These are phyloP conservation scores for Sebastes minor DNA, from an alignment of 2,797 vertebrate genomes.

Conservation along the genomic window DNA sequence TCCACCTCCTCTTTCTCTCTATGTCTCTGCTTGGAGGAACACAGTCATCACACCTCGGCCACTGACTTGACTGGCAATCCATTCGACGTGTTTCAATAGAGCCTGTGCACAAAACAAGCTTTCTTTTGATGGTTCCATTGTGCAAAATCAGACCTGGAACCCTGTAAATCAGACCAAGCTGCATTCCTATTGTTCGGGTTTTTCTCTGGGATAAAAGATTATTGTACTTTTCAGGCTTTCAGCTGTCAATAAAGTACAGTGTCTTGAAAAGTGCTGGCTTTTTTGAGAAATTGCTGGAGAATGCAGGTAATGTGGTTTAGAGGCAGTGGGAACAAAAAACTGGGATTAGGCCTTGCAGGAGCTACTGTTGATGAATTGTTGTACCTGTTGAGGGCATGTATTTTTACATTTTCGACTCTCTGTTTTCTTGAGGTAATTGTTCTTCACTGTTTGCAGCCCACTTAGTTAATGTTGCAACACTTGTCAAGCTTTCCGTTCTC, in stretches of 20 bases:
- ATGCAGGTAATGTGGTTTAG: neutral
- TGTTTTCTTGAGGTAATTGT: neutral
- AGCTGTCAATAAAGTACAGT: neutral
- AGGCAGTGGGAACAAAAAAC: neutral
- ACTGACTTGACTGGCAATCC: conserved; percentile 25
- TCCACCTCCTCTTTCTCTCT: neutral
- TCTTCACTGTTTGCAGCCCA: neutral
- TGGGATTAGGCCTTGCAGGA: neutral
- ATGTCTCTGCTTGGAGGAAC: conserved; percentile 22
- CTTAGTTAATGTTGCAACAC: neutral
- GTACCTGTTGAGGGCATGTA: neutral
- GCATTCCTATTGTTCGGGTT: conserved; percentile 1
- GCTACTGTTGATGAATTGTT: neutral
- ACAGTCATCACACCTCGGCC: conserved; percentile 29
- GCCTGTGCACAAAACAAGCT: conserved; percentile 34
- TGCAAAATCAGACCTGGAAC: conserved; percentile 15
- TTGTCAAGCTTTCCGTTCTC: neutral
- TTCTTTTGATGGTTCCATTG: conserved; percentile 15
- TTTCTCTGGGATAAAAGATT: neutral
- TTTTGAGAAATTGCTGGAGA: neutral
- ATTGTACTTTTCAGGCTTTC: neutral
- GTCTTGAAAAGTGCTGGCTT: neutral
- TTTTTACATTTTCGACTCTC: neutral
- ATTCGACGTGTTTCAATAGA: conserved; percentile 38
- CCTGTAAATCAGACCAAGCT: conserved; percentile 7